These are phyloP conservation scores for Carassius carassius DNA, from an alignment of 2,113 vertebrate genomes.

Conservation along the genomic window DNA sequence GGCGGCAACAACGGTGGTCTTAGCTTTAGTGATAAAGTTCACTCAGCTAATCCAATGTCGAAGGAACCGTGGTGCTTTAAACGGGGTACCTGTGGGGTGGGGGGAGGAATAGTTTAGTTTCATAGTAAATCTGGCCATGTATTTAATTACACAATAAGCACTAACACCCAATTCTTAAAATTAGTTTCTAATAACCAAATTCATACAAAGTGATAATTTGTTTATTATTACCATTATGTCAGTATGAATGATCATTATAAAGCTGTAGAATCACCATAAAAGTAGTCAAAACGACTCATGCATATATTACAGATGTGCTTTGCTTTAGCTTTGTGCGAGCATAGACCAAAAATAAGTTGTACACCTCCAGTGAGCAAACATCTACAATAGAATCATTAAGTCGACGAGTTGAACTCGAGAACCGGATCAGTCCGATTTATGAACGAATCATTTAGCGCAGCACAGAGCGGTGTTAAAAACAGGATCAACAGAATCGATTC, in stretches of 20 bases:
- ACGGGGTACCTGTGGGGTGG: conserved; percentile 71
- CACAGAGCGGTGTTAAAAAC: background rate
- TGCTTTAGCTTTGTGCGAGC: background rate
- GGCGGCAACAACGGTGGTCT: conserved; percentile 57
- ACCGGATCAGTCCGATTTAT: background rate
- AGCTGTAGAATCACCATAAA: background rate
- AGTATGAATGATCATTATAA: background rate
- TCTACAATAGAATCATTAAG: background rate
- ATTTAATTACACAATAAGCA: background rate
- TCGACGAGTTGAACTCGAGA: background rate
- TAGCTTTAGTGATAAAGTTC: conserved; percentile 60
- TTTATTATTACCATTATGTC: background rate
- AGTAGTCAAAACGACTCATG: background rate
- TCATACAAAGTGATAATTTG: background rate
- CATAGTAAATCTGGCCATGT: background rate
- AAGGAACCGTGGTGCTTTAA: conserved; percentile 69
- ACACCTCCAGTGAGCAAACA: background rate
- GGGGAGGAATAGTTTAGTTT: background rate
- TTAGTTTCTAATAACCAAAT: background rate
- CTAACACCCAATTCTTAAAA: background rate
- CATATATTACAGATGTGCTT: background rate
- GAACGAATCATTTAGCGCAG: background rate
- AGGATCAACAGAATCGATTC: conserved; percentile 4
- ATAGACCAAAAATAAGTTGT: background rate
- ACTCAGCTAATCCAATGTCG: conserved; percentile 71